Base-by-base conservation (phyloP, 2,113 vertebrate genomes). In the Canis aureus region DNA sequence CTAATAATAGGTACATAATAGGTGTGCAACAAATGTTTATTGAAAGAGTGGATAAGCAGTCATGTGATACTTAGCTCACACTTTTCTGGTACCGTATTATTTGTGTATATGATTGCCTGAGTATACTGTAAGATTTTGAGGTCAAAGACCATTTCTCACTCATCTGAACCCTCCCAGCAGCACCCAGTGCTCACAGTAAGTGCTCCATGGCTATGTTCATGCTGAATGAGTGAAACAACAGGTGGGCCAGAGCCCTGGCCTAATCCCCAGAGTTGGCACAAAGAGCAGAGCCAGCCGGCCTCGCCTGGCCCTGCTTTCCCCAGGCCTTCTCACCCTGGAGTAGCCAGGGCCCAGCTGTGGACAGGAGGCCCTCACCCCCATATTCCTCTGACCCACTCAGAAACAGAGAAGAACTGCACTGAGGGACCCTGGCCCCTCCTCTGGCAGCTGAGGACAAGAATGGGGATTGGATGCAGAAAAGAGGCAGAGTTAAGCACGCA, bases 251-350 rank as follows among this genome's bases (percentile, higher is more conserved):
- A 94, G 92, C 53, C 51, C 76, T 51, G 84, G 95, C 92, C 95
- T 98, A 98, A 98, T 98, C 96, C 96, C 89, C 84, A 73, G 91
- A 80, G 49, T 76, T 98, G 98, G 98, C 97, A 97, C 80, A 87
- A 89, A 78, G 74, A 95, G 92, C 92, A 20, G 79, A 86, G 78
- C 79, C 97, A 97, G 97, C 94, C 78, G 3, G 97, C 95, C 79
- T 84, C 0, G 1, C 55, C 97, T 62, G 92, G 94, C 89, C 94
- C 35, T n/a, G 62, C 57, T 53, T 85, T 85, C 76, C 60, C 19
- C 10, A 12, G 59, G 82, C 89, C 95, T 85, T 84, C 76, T 84
- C 62, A 59, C 62, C 67, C 92, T 13, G 17, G 73, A 87, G 78
- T 27, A 53, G 62, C 86, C 81, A 76, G 92, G 29, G 80, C 87